phyloP scores from a whole-genome alignment of 1,140 invertebrate genomes.

The Diorhabda carinulata region DNA sequence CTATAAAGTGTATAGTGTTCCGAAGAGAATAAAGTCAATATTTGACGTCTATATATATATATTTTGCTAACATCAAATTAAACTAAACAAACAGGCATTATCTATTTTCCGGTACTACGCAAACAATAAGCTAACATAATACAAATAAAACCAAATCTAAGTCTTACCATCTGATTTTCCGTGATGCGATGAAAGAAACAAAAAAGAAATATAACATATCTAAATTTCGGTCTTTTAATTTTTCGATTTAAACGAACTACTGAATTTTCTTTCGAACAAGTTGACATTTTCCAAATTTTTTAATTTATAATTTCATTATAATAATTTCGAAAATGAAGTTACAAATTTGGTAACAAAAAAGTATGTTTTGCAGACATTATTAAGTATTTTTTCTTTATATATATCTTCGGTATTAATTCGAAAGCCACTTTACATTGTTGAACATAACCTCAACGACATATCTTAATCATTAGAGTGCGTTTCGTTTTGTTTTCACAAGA shows the following conservation, averaged over 20 bases:
- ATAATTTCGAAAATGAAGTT: neutral
- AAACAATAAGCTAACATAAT: constrained; percentile 9
- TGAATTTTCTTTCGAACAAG: neutral
- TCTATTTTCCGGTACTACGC: constrained; percentile 4
- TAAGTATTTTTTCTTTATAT: no score
- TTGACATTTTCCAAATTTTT: neutral
- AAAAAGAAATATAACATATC: constrained; percentile 25
- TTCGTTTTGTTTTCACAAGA: no score
- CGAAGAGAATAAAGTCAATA: no score
- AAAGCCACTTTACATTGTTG: no score
- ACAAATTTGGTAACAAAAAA: no score
- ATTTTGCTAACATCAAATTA: neutral
- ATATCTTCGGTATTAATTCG: no score
- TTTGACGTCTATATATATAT: no score
- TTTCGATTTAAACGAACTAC: neutral
- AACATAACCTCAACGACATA: no score
- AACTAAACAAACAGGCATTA: constrained; percentile 11
- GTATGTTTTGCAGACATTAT: no score
- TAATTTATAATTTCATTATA: neutral
- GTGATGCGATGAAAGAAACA: constrained; percentile 45
- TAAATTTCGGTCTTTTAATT: neutral
- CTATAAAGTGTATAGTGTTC: no score
- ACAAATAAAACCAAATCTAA: constrained; percentile 39
- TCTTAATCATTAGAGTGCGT: no score
- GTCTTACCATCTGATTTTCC: constrained; percentile 48